phyloP scores from a whole-genome alignment of 30 jellyfish, hydroid and myxozoan genomes.

The Aurelia aurita region DNA sequence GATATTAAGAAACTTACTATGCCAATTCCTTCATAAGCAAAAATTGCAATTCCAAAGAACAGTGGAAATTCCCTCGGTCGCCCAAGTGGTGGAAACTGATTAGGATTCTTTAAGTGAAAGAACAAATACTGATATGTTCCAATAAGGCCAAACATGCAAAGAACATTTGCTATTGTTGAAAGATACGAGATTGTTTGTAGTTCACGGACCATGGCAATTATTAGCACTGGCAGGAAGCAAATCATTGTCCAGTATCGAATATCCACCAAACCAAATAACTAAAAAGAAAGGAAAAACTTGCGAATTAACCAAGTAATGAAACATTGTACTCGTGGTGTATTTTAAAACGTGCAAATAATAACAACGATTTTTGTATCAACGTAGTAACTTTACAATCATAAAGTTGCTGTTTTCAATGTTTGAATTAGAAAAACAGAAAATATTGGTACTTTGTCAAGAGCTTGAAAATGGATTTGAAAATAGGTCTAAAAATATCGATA shows the following conservation, averaged over 20 bases:
- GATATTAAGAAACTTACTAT: slow-evolving; percentile 73
- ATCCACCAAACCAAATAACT: slow-evolving; percentile 95
- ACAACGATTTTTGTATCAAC: too few relatives aligned
- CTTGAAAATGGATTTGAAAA: too few relatives aligned
- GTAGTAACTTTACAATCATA: too few relatives aligned
- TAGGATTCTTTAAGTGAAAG: slow-evolving; percentile 91
- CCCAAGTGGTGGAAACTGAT: slow-evolving; percentile 82
- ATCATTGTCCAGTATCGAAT: slow-evolving; percentile 95
- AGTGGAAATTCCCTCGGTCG: slow-evolving; percentile 89
- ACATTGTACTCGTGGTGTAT: too few relatives aligned
- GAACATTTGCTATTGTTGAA: slow-evolving; percentile 91
- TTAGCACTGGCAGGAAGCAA: slow-evolving; percentile 79
- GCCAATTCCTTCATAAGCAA: slow-evolving; percentile 99
- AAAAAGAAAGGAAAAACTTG: slow-evolving; percentile 16
- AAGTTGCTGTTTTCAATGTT: too few relatives aligned
- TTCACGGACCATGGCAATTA: slow-evolving; percentile 78
- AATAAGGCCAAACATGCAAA: slow-evolving; percentile 84
- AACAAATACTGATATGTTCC: slow-evolving; percentile 94
- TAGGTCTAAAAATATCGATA: too few relatives aligned
- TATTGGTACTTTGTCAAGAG: too few relatives aligned
- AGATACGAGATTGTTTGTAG: slow-evolving; percentile 89
- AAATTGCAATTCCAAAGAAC: slow-evolving; percentile 97
- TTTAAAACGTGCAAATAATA: too few relatives aligned
- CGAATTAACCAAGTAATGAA: too few relatives aligned
- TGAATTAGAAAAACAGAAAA: too few relatives aligned